Evolutionary conservation across 2,113 vertebrate genomes (phyloP).

Genomic region (Leucosticte australis): DNA sequence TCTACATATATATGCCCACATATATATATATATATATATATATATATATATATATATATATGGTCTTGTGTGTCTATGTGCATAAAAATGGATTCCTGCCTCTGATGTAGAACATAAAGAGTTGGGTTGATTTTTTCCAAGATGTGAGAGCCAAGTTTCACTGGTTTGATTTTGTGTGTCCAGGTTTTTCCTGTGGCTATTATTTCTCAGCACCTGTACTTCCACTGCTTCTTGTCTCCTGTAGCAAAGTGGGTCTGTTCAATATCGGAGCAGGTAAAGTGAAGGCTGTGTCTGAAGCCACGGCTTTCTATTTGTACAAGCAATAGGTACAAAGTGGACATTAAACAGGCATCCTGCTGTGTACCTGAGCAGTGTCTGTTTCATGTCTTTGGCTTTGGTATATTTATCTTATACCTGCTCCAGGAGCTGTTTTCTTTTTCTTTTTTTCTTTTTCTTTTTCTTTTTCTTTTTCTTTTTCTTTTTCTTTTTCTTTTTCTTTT

Average conservation of each 20-base stretch:
- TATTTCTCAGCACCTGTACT: constrained; percentile 68
- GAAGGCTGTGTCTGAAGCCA: constrained; percentile 37
- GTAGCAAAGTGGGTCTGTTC: constrained; percentile 63
- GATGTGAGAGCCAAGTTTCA: constrained; percentile 9
- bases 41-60: no score
- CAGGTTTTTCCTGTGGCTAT: constrained; percentile 48
- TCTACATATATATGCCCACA: not conserved
- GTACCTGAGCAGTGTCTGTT: constrained; percentile 68
- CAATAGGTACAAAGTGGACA: constrained; percentile 59
- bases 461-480: fast-evolving
- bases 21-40: no score
- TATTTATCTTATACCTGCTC: constrained; percentile 61
- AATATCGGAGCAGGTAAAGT: constrained; percentile 68
- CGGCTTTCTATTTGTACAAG: constrained; percentile 59
- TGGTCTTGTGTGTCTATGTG: not conserved
- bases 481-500: fast-evolving
- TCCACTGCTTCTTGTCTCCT: constrained; percentile 70
- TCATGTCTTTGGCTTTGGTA: constrained; percentile 39
- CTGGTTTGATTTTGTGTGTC: not conserved
- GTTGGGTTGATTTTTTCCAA: not conserved
- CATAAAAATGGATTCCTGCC: not conserved
- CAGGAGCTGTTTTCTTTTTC: not conserved
- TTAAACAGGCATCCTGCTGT: constrained; percentile 69
- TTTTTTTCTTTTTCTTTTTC: no score
- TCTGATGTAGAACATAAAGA: not conserved